Evolutionary conservation across 2,797 vertebrate species (phyloP), one percentile per base, ranked within the genome.

Genomic region (Sebastes vulpes): DNA sequence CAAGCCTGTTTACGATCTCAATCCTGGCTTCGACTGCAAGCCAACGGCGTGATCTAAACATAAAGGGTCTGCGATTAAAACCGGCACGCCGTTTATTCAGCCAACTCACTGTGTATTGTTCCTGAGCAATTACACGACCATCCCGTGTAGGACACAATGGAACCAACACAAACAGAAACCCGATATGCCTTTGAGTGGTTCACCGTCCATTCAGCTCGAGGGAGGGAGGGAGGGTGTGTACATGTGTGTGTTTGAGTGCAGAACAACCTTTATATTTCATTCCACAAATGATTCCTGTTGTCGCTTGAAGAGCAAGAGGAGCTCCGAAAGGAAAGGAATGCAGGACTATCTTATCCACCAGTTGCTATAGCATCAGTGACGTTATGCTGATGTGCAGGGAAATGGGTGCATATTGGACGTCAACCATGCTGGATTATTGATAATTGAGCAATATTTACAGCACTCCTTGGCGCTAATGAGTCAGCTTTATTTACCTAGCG

Each of bases 391-490:
- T 56, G 79, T 26, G 9, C 23, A 73, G 64, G 67, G 69, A 87
- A 82, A 85, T 63, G 56, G 77, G 50, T 31, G 59, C 69, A 65
- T 50, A 76, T 76, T 38, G 60, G 89, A 85, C 84, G n/a, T 82
- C 82, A 66, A 73, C 71, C 73, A 42, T 12, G 56, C 65, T 69
- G 80, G 74, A 90, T 94, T 91, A 94, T 93, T 91, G 91, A 94
- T 93, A 90, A 94, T 87, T 90, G 81, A 75, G 84, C 68, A 90
- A 89, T 92, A 90, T 93, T 95, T 93, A 93, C 61, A 31, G 80
- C 85, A 21, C 82, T 90, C 83, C 79, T 92, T 65, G 26, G 78
- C 53, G 3, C 78, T 89, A 92, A 94, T 91, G 87, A 82, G 42
- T 72, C 81, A 60, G 78, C 79, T 81, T 75, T 94, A 86, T 95